Evolutionary conservation across 1,140 invertebrate genomes (phyloP), one percentile per base, ranked within the genome.

Genomic region (Drosophila lacteicornis): DNA sequence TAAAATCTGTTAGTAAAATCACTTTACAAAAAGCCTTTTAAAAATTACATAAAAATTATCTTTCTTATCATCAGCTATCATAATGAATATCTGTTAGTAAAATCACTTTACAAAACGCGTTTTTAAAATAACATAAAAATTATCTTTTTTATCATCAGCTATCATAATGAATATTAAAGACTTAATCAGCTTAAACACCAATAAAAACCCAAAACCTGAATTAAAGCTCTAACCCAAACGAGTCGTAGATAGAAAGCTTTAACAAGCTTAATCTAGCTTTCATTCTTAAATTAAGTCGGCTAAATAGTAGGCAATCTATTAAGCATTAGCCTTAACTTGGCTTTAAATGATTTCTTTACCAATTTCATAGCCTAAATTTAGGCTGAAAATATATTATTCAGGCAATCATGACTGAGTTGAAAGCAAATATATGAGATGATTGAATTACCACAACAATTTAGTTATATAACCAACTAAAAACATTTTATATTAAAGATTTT

Each of bases 331-430:
- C 15, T 11, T n/a, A 59, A 9, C 33, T 22, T 4, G 6, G 3
- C 6, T 11, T 50, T n/a, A 2, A 6, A 4, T n/a, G 22, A 12
- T 13, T 43, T 45, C 0, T 2, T 19, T 3, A 11, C 0, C 13
- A 15, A 17, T 36, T 58, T 33, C 2, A 4, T 15, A 73, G 70
- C 40, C 13, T 33, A 61, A 11, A 11, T 36, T 61, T 38, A 8
- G 27, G 70, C 70, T 25, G 36, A 17, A 17, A 11, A 22, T 1
- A 0, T 7, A 12, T 30, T 50, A 6, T 6, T 0, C 11, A 15
- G 4, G 27, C 56, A 65, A 66, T 25, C 71, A 47, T 68, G 62
- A 40, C 58, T 69, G 40, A 53, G 45, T 3, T 38, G 19, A n/a
- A 22, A 57, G 19, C 38, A 36, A 36, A 12, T 11, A 36, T 2